Percentiles rank a stretch among this genome's conserved stretches.
These are phyloP conservation scores for Taeniopygia guttata DNA, from an alignment of 2,797 vertebrate species.

Conservation along the genomic window DNA sequence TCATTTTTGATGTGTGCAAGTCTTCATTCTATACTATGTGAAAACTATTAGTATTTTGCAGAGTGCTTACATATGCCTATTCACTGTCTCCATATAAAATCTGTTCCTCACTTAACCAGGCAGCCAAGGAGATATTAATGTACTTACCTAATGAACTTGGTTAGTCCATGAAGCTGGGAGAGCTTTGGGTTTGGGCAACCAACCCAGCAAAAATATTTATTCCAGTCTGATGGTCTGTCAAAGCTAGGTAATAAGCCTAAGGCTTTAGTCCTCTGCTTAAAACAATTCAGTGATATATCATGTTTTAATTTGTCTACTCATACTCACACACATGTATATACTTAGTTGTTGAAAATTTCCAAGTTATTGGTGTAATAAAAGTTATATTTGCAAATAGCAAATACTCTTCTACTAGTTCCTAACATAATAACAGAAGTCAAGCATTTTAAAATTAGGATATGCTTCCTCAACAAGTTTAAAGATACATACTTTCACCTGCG, in stretches of 20 bases:
- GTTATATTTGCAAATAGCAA: background rate
- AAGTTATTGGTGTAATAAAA: background rate
- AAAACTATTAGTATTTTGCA: background rate
- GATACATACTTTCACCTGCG: accelerated
- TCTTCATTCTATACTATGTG: background rate
- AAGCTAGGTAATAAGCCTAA: background rate
- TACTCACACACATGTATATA: accelerated
- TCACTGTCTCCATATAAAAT: background rate
- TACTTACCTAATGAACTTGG: background rate
- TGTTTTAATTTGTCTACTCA: background rate
- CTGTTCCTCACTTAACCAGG: background rate
- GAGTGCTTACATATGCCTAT: background rate
- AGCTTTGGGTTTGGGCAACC: background rate
- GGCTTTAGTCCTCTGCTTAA: background rate
- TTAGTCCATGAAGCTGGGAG: background rate
- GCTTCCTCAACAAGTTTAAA: background rate
- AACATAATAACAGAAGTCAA: background rate
- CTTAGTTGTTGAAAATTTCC: background rate
- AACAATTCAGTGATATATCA: background rate
- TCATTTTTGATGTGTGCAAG: background rate
- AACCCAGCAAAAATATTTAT: background rate
- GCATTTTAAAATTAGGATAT: background rate
- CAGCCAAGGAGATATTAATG: background rate
- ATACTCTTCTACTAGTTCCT: background rate
- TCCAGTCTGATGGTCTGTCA: background rate